These are phyloP conservation scores for Macrotus californicus DNA, from an alignment of 2,113 vertebrate species.

Conservation along the genomic window DNA sequence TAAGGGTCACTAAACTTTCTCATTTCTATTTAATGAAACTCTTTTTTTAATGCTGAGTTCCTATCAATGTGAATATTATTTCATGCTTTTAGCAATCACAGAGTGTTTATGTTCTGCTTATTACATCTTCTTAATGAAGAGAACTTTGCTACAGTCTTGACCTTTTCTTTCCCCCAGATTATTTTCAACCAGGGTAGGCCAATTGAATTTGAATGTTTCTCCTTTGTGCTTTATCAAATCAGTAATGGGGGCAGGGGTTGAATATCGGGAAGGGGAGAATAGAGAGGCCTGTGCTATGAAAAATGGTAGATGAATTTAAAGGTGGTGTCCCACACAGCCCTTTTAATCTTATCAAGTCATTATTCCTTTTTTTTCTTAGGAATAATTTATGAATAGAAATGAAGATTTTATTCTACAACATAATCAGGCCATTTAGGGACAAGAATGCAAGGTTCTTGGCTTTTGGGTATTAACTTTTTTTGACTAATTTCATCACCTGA, in stretches of 20 bases:
- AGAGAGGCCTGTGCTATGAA: background rate
- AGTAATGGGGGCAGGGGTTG: background rate
- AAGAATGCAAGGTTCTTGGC: background rate
- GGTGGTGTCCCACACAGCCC: background rate
- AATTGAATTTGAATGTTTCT: constrained; percentile 16
- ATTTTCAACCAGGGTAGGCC: background rate
- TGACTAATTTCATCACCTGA: background rate
- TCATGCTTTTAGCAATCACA: constrained; percentile 20
- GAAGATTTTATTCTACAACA: background rate
- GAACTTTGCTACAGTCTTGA: background rate
- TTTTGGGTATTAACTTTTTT: background rate
- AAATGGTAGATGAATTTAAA: background rate
- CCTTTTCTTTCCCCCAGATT: background rate
- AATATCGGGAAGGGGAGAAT: background rate
- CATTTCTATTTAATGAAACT: constrained; percentile 60
- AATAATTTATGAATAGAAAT: background rate
- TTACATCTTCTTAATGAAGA: constrained; percentile 23
- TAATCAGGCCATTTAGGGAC: background rate
- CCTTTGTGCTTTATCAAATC: background rate
- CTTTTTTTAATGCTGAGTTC: background rate
- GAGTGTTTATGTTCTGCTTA: constrained; percentile 16
- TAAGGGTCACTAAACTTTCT: constrained; percentile 64
- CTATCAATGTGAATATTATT: constrained; percentile 28
- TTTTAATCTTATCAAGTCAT: background rate
- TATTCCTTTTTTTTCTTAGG: background rate